These are phyloP conservation scores for Leptoteleia sp. DNA, from an alignment of 1,140 invertebrate species.

Conservation along the genomic window DNA sequence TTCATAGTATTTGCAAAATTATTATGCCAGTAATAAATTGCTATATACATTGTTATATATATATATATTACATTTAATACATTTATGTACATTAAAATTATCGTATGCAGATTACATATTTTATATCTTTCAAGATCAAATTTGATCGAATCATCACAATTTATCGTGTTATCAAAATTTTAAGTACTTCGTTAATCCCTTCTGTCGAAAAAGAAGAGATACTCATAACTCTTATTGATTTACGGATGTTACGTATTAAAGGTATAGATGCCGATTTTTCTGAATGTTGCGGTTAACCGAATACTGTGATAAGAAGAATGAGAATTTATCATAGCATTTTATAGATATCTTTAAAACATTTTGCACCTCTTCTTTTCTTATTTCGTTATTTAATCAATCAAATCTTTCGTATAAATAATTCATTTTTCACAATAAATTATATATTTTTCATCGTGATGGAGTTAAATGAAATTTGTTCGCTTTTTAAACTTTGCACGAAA, in stretches of 20 bases:
- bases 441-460: conserved; percentile 1
- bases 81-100: too few relatives aligned
- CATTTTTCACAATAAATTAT: not conserved
- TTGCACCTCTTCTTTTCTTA: not conserved
- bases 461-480: conserved; percentile 1
- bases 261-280: conserved; percentile 29
- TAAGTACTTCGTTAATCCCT: conserved; percentile 21
- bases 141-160: conserved; percentile 18
- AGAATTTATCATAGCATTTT: conserved; percentile 35
- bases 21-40: too few relatives aligned
- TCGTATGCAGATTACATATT: too few relatives aligned
- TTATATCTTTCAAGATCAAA: too few relatives aligned
- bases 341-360: conserved; percentile 19
- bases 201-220: conserved; percentile 23
- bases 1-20: too few relatives aligned
- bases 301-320: conserved; percentile 14
- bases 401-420: not conserved
- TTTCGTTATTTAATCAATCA: conserved; percentile 1
- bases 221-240: conserved; percentile 43
- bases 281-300: conserved; percentile 20
- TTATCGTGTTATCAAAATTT: conserved; percentile 22
- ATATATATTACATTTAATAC: too few relatives aligned
- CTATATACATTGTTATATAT: too few relatives aligned
- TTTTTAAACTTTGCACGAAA: too few relatives aligned
- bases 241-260: conserved; percentile 41